Conservation (phyloP, 2,888 invertebrate species). For the Bruchidius siliquastri region DNA sequence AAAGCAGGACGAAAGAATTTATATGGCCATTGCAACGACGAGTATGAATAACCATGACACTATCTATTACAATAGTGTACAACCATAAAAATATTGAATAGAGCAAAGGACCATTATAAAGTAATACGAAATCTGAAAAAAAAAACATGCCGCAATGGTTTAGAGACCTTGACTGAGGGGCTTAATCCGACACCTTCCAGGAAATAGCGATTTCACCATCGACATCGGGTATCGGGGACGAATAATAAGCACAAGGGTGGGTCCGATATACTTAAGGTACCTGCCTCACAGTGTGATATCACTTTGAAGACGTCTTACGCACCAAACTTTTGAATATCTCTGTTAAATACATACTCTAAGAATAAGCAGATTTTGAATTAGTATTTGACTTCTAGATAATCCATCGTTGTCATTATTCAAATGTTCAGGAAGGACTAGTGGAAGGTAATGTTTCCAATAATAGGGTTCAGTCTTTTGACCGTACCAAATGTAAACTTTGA, state of each 20-base stretch:
- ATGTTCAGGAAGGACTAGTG: not conserved
- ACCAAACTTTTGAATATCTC: not conserved
- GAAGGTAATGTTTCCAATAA: no score
- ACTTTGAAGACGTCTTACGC: not conserved
- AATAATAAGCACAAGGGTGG: not conserved
- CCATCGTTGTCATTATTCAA: not conserved
- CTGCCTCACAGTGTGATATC: constrained; percentile 5
- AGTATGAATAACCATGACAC: not conserved
- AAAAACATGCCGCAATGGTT: not conserved
- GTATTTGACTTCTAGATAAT: not conserved
- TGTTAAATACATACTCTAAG: not conserved
- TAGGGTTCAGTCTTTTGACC: no score
- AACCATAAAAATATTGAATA: not conserved
- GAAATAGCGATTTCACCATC: not conserved
- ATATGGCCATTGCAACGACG: not conserved
- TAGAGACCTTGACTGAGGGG: not conserved
- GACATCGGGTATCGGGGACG: not conserved
- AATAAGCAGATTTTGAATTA: not conserved
- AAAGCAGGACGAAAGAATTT: not conserved
- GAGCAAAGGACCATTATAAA: not conserved
- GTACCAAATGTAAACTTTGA: no score
- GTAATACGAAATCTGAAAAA: not conserved
- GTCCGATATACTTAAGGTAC: not conserved
- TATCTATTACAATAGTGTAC: not conserved
- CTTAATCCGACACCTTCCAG: not conserved